Evolutionary conservation across 2,113 vertebrate genomes (phyloP), one percentile per base, ranked within the genome.

Genomic region (Halichoerus grypus): DNA sequence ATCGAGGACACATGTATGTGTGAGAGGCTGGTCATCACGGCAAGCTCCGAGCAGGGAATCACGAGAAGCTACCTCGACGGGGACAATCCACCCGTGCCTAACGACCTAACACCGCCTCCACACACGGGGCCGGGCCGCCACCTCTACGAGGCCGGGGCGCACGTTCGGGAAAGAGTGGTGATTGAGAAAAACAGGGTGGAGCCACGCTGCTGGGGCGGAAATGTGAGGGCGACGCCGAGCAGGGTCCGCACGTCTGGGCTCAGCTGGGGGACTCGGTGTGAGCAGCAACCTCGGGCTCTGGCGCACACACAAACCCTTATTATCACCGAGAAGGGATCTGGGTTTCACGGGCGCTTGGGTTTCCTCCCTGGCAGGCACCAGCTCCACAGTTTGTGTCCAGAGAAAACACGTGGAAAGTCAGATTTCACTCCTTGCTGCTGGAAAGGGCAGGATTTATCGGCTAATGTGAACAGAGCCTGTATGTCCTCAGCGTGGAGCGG

Each of bases 341-440:
- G 53, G 67, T 86, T 94, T 79, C 53, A 51, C 16, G 18, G 12
- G 63, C 69, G 74, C 55, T 90, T 67, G 21, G 39, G 87, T 88
- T 98, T 95, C 97, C 87, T 77, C 74, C 80, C 67, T 28, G 80
- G 80, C 89, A 87, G 76, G 53, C 81, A 57, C 15, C 3, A 61
- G 65, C 80, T 53, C 87, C 77, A 72, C 72, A 14, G 15, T 63
- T 42, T 79, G 84, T 67, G 97, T 93, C 88, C 95, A 97, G 88
- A 95, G 91, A 95, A 93, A 98, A 97, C 65, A 94, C 15, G 72
- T 33, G 22, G 57, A 81, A 93, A 90, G 89, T 92, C 71, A 86
- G 42, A 69, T 87, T 92, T 91, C 71, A 22, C 86, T 76, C 59
- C 77, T 61, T 71, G 24, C 53, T 8, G 33, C 57, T 8, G 36